Evolutionary conservation across 2,797 vertebrate genomes (phyloP).

Genomic region (Falco berigora): DNA sequence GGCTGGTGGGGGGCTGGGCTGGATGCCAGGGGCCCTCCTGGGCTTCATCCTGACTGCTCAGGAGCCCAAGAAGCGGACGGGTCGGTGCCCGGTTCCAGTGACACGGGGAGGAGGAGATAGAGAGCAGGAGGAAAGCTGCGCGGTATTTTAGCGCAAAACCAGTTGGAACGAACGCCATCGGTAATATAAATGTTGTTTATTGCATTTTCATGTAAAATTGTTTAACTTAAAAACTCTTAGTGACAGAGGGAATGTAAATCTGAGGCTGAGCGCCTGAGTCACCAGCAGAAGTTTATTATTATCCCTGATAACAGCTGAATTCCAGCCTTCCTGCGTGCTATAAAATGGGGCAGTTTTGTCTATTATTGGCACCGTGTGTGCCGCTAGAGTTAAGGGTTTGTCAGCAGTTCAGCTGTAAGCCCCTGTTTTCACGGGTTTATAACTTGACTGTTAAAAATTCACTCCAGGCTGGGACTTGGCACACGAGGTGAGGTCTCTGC

Average conservation of each 20-base stretch:
- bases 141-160: not conserved
- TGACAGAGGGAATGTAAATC: slow-evolving; percentile 70
- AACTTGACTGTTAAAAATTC: slow-evolving; percentile 53
- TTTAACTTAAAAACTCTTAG: slow-evolving; percentile 69
- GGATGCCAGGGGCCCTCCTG: not conserved
- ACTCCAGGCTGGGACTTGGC: slow-evolving; percentile 46
- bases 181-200: slow-evolving; percentile 65
- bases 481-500: not conserved
- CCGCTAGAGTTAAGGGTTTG: not conserved
- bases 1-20: not conserved
- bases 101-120: not conserved
- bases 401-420: slow-evolving; percentile 32
- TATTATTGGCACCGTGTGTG: slow-evolving; percentile 14
- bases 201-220: slow-evolving; percentile 67
- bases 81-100: accelerated
- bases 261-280: slow-evolving; percentile 51
- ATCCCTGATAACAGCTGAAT: slow-evolving; percentile 66
- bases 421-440: slow-evolving; percentile 40
- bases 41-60: not conserved
- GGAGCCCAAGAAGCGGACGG: not conserved
- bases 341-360: slow-evolving; percentile 63
- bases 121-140: not conserved
- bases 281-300: slow-evolving; percentile 71
- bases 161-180: slow-evolving; percentile 11
- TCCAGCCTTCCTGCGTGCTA: slow-evolving; percentile 53